Conservation (phyloP, 2,888 invertebrate genomes). For the Synergus japonicus region DNA sequence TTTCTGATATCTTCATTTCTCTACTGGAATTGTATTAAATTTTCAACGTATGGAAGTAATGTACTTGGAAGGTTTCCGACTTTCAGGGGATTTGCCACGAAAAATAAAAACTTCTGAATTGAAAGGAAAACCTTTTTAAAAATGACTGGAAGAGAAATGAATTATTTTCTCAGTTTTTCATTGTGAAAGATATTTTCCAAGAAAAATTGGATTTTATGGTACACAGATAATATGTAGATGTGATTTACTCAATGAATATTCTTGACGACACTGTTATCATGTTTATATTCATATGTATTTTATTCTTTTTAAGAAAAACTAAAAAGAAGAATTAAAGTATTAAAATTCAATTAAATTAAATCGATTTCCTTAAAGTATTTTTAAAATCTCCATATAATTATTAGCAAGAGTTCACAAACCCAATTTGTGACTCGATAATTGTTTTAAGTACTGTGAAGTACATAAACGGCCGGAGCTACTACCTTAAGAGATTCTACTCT, state of each 20-base stretch:
- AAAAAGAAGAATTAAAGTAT: too few species aligned
- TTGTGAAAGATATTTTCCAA: too few species aligned
- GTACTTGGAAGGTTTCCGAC: neutral
- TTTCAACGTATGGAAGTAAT: neutral
- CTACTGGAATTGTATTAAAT: neutral
- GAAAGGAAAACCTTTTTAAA: neutral
- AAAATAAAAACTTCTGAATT: neutral
- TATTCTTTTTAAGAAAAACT: too few species aligned
- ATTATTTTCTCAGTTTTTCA: too few species aligned
- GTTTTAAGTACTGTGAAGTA: neutral
- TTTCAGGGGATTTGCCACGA: neutral
- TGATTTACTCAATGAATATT: too few species aligned
- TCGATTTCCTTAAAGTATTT: too few species aligned
- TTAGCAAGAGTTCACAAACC: neutral
- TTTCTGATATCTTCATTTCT: neutral
- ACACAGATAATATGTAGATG: too few species aligned
- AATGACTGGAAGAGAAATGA: neutral
- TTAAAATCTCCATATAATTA: neutral
- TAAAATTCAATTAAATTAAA: too few species aligned
- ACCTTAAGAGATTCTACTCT: neutral
- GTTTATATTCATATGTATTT: too few species aligned
- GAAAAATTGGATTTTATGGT: too few species aligned
- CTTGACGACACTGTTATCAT: too few species aligned
- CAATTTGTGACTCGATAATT: neutral
- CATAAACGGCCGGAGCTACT: neutral